Percentiles rank a stretch among this genome's conserved stretches.
Conservation (phyloP, 2,797 vertebrate genomes). For the Cuniculus paca region DNA sequence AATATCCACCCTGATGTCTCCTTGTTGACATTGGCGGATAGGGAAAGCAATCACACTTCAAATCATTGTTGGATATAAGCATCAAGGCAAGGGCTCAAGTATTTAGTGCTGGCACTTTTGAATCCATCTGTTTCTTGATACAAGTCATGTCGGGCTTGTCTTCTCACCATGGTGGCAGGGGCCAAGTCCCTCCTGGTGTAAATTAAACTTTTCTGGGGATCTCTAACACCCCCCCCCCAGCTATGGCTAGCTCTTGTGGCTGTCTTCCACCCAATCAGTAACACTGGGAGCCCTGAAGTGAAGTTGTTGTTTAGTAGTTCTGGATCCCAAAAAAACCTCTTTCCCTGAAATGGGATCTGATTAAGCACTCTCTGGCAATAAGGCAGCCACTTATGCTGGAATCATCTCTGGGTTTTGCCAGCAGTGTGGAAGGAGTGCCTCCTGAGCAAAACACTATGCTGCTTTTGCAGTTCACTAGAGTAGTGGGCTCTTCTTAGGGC, state of each 20-base stretch:
- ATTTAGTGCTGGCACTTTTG: neutral
- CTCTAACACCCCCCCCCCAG: neutral
- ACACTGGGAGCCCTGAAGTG: neutral
- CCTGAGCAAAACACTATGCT: neutral
- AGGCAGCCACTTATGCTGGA: neutral
- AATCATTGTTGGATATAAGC: neutral
- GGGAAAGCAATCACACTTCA: neutral
- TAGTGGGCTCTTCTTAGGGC: neutral
- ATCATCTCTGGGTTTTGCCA: neutral
- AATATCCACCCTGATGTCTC: neutral
- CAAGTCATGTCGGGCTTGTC: neutral
- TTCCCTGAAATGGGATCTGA: neutral
- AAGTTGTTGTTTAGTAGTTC: neutral
- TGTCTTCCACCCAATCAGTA: neutral
- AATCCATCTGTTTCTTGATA: neutral
- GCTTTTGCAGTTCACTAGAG: neutral
- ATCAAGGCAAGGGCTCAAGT: neutral
- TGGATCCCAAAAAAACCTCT: neutral
- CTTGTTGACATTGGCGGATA: neutral
- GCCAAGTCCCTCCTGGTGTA: neutral
- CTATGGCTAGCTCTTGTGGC: neutral
- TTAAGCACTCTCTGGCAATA: neutral
- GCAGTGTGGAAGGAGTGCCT: neutral
- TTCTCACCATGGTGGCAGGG: neutral
- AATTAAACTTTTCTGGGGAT: neutral